These are phyloP conservation scores for Miichthys miiuy DNA, from an alignment of 2,797 vertebrate species.

Conservation along the genomic window DNA sequence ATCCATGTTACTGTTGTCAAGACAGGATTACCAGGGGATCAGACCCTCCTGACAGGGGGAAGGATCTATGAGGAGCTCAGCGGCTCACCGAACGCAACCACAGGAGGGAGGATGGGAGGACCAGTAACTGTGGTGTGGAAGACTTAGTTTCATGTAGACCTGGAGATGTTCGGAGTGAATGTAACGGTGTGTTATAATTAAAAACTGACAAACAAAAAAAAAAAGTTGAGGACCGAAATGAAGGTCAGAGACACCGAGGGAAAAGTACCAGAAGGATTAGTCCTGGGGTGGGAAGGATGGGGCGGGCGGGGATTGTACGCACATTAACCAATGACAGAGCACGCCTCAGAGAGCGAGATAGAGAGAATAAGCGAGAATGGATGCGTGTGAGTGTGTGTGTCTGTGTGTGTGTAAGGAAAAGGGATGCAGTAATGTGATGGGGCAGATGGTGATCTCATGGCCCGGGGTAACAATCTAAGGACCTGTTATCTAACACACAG, in stretches of 20 bases:
- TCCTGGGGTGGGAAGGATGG: constrained; percentile 41
- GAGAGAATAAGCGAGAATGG: constrained; percentile 15
- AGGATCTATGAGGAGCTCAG: constrained; percentile 64
- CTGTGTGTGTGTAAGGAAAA: constrained; percentile 34
- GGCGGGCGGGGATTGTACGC: constrained; percentile 49
- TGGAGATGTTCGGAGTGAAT: constrained; percentile 5
- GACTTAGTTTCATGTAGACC: background rate
- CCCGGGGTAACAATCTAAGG: constrained; percentile 73
- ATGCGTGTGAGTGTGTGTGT: constrained; percentile 18
- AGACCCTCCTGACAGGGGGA: constrained; percentile 64
- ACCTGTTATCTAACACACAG: constrained; percentile 76
- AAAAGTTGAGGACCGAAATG: constrained; percentile 31
- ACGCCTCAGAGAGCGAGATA: constrained; percentile 34
- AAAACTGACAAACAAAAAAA: background rate
- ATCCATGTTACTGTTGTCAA: constrained; percentile 71
- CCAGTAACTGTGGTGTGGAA: background rate
- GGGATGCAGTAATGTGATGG: constrained; percentile 66
- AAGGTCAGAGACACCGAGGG: constrained; percentile 62
- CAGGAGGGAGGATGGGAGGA: constrained; percentile 28
- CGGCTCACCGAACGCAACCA: constrained; percentile 34
- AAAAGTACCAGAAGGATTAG: constrained; percentile 67
- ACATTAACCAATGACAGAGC: constrained; percentile 75
- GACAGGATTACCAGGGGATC: constrained; percentile 78
- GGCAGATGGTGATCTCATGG: constrained; percentile 79
- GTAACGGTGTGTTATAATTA: constrained; percentile 6